Conservation (phyloP, 2,797 vertebrate species). For the Scarus forsteni region DNA sequence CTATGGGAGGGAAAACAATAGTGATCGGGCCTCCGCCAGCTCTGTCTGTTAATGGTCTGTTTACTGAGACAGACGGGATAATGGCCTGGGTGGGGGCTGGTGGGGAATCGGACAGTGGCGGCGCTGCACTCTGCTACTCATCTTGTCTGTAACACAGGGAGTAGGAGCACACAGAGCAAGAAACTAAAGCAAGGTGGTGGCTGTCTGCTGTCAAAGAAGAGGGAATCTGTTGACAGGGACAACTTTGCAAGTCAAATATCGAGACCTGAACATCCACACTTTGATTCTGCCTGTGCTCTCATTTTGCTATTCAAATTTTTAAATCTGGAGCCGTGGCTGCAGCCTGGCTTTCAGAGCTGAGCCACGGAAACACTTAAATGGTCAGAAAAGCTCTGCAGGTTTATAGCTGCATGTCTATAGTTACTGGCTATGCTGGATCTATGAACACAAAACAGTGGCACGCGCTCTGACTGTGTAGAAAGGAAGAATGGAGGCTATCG, state of each 20-base stretch:
- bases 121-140: slow-evolving; percentile 67
- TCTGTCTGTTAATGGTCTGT: slow-evolving; percentile 82
- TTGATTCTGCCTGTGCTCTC: slow-evolving; percentile 53
- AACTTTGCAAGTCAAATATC: slow-evolving; percentile 84
- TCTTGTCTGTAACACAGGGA: slow-evolving; percentile 62
- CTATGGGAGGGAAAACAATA: slow-evolving; percentile 81
- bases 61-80: slow-evolving; percentile 81
- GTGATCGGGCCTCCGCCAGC: slow-evolving; percentile 77
- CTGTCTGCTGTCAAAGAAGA: slow-evolving; percentile 42
- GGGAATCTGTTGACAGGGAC: slow-evolving; percentile 62
- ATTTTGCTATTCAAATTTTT: slow-evolving; percentile 82
- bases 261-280: slow-evolving; percentile 54
- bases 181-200: slow-evolving; percentile 41
- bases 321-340: slow-evolving; percentile 58
- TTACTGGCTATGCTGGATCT: slow-evolving; percentile 44
- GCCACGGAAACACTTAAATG: slow-evolving; percentile 61
- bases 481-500: slow-evolving; percentile 55
- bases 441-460: slow-evolving; percentile 56
- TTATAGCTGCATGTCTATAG: slow-evolving; percentile 21
- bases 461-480: slow-evolving; percentile 30
- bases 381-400: slow-evolving; percentile 38
- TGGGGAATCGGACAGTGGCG: slow-evolving; percentile 57
- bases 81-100: slow-evolving; percentile 78
- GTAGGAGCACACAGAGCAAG: slow-evolving; percentile 33
- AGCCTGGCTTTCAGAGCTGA: slow-evolving; percentile 47